Base-by-base conservation (phyloP, 2,113 vertebrate species). In the Hucho hucho region DNA sequence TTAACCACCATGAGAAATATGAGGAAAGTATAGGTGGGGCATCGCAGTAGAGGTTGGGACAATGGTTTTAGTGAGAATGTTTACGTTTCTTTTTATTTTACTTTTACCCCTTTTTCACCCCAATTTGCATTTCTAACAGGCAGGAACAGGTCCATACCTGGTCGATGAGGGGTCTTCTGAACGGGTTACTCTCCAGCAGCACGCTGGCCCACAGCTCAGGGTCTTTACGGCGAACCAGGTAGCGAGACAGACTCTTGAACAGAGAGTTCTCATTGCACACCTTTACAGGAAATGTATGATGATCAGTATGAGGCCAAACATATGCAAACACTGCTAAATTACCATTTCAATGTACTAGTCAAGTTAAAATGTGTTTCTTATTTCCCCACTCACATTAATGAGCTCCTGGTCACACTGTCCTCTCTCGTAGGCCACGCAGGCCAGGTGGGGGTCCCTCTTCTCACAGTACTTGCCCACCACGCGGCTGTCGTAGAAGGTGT, bases 261-360 rank as follows among this genome's bases (percentile, higher is more conserved):
- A 99, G 94, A 2, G 98, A 99, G 87, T 99, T 99, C 90, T 99
- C 98, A 83, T 99, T 99, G 93, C 98, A 99, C 71, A 99, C 98
- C 98, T 99, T 20, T 13, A 20, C 65, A 37, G 28, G 29, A 20
- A 43, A 43, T 43, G 37, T 43, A 43, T 43, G 49, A 49, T 49
- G 11, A 53, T 16, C 16, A 53, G 49, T 53, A 53, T 18, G 4
- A 61, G 58, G 58, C n/a, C 1, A 61, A 18, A 61, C 37, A 12
- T 22, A 22, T 9, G 16, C 58, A 61, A 61, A 22, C 58, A 22
- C 20, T 16, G 58, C 49, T 43, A 43, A 53, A 24, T 61, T 9
- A n/a, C 58, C n/a, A 24, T n/a, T 61, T 11, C n/a, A 20, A 16
- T 24, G 20, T 61, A 9, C 16, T 61, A 24, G 18, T 61, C 37